Base-by-base conservation (phyloP, 2,113 vertebrate species). In the Tupaia tana region DNA sequence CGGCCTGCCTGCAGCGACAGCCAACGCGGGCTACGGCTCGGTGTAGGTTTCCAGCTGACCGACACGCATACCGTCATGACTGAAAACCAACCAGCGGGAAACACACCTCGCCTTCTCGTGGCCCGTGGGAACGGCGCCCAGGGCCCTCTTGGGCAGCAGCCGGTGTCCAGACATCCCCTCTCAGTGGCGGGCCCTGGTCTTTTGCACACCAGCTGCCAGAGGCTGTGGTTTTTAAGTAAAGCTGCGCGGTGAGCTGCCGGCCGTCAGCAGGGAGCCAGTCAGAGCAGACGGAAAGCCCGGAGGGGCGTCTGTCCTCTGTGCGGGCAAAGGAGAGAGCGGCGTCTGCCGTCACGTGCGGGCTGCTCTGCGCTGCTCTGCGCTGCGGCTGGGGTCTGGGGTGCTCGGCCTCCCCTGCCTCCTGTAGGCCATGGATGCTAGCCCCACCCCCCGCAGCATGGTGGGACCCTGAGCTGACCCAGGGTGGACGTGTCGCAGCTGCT, bases 21-120 rank as follows among this genome's bases (percentile, higher is more conserved):
- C 12, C 27, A 29, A 19, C 0, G 7, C 4, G 20, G n/a, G 56
- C 83, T 61, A 3, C 56, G 43, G 73, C 75, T 86, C 64, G 91
- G 87, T 86, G 64, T 92, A 61, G 43, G 56, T 89, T 95, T 92
- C 93, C 85, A 81, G 69, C 56, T 86, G 89, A 71, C 89, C 9
- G 54, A 24, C 29, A 24, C 2, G 6, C 73, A 61, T 91, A 84
- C 70, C 59, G 11, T 15, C 43, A 16, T 86, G 84, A 93, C 95
- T 54, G 87, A 34, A 96, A 90, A 86, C 54, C 92, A 81, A 73
- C 89, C 86, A 94, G 77, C 69, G 89, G 78, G 29, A 84, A 83
- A 81, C 34, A 25, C 43, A 56, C 63, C 20, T 19, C 25, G 0
- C 29, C n/a, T 66, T n/a, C 83, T 66, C 29, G 2, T 0, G 12